phyloP scores from a whole-genome alignment of 1,140 invertebrate genomes.

The Hetaerina americana region DNA sequence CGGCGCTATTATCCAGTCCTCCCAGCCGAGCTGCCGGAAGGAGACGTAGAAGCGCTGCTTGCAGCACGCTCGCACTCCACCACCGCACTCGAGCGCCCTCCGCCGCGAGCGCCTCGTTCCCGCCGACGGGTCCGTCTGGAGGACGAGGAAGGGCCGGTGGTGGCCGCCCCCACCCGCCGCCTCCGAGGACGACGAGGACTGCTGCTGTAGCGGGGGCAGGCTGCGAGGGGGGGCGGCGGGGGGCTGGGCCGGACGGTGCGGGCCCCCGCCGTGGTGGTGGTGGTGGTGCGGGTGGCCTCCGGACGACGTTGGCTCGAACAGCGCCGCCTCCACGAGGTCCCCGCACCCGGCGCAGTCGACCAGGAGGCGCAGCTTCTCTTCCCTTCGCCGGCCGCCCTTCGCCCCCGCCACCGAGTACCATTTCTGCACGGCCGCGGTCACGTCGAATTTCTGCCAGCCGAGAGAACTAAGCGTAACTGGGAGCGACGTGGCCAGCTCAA shows the following conservation, averaged over 20 bases:
- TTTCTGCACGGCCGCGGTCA: conserved; percentile 57
- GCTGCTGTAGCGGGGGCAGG: background rate
- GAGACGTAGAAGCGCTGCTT: conserved; percentile 83
- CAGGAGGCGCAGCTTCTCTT: conserved; percentile 54
- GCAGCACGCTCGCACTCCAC: conserved; percentile 64
- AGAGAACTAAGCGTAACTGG: conserved; percentile 48
- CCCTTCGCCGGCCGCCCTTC: conserved; percentile 28
- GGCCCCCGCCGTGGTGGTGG: conserved; percentile 8
- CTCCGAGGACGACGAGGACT: background rate
- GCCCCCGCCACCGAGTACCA: conserved; percentile 40
- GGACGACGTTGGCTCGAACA: conserved; percentile 11
- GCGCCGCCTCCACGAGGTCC: conserved; percentile 49
- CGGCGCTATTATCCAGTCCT: conserved; percentile 89
- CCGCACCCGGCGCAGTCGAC: conserved; percentile 76
- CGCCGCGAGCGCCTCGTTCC: conserved; percentile 47
- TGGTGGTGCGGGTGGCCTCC: conserved; percentile 6
- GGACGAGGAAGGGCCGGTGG: conserved; percentile 69
- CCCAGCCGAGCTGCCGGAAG: conserved; percentile 83
- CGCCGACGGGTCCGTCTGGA: conserved; percentile 54
- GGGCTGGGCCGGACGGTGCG: conserved; percentile 19
- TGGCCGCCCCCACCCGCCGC: conserved; percentile 24
- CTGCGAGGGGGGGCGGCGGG: background rate
- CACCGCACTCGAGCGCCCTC: conserved; percentile 67
- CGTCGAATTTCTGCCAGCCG: conserved; percentile 78
- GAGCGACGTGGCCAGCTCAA: conserved; percentile 51